Base-by-base conservation (phyloP, 2,888 invertebrate genomes). In the Patella pellucida region DNA sequence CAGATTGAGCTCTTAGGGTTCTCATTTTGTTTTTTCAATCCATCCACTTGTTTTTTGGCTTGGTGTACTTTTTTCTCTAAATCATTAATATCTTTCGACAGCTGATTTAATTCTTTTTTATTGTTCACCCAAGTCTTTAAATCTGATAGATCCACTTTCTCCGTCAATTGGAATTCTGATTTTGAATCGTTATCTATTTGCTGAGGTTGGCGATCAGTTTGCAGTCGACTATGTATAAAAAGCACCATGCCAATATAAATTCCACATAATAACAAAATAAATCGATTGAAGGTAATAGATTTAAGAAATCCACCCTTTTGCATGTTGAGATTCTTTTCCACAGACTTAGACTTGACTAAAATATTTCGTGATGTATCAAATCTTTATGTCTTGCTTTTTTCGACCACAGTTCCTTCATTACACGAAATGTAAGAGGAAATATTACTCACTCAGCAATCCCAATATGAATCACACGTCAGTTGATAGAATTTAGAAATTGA, bases 211-310 rank as follows among this genome's bases (percentile, higher is more conserved):
- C 62, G 71, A 71, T 85, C 84, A 11, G 81, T 52, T 71, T 85
- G 84, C n/a, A 85, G 81, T 19, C 81, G 80, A n/a, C 83, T 83
- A 72, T 85, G 82, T 76, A 85, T 83, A 27, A 85, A 27, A 19
- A 83, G 78, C 4, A 85, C 77, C 80, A 83, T 81, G 12, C 79
- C 72, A 70, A 85, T 80, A 73, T 85, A 85, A n/a, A 84, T 70
- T 7, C 75, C 76, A 73, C 83, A 80, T 11, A 84, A 77, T 15
- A 83, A 41, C 31, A 83, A 31, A 51, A 85, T 62, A 51, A 77
- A 74, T 50, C 74, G 69, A 31, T 69, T 74, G 74, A 74, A 74
- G n/a, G 74, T 69, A 15, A 74, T 52, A 52, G 69, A 74, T 52
- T 56, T 52, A 19, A 74, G 69, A 69, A 51, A 69, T 12, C 52